Base-by-base conservation (phyloP, 2,888 invertebrate genomes). In the Teinopalpus imperialis region DNA sequence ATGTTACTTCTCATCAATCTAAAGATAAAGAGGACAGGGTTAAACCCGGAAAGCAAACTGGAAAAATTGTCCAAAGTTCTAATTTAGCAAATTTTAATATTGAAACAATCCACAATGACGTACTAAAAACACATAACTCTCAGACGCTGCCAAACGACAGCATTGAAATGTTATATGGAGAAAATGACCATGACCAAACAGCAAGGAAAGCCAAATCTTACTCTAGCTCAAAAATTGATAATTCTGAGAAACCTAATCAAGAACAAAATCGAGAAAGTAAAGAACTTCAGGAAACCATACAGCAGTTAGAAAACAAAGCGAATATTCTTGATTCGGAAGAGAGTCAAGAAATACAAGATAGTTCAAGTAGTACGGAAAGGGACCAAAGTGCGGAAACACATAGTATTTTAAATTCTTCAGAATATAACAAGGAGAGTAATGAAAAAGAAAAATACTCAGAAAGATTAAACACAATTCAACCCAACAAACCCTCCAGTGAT, bases 31-130 rank as follows among this genome's bases (percentile, higher is more conserved):
- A 53, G 36, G 52, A 58, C 24, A 30, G 55, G 29, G 36, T 49
- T 3, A 40, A 50, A 9, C 49, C 54, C 1, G 39, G 32, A 32
- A 29, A 13, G 10, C 49, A 40, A 27, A 48, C 46, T 9, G 48
- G 43, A 16, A 69, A 66, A 21, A 52, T 63, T 20, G 68, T 81
- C 12, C 66, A 72, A 51, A 57, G 56, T 20, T 63, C 71, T 1
- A 61, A 71, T 34, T 60, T 86, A 60, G 83, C 82, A 24, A 74
- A 85, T 59, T 85, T 80, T 48, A 74, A 75, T 37, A 77, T 85
- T 40, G 70, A 81, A 62, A 79, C 82, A 1, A 52, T 70, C 23
- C 86, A 86, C 54, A 62, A 60, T 8, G 54, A 52, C 35, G 40
- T 36, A n/a, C 24, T 37, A 32, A 48, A 54, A 24, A 41, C 51